Evolutionary conservation across 2,888 invertebrate genomes (phyloP).

Genomic region (Leistus spinibarbis): DNA sequence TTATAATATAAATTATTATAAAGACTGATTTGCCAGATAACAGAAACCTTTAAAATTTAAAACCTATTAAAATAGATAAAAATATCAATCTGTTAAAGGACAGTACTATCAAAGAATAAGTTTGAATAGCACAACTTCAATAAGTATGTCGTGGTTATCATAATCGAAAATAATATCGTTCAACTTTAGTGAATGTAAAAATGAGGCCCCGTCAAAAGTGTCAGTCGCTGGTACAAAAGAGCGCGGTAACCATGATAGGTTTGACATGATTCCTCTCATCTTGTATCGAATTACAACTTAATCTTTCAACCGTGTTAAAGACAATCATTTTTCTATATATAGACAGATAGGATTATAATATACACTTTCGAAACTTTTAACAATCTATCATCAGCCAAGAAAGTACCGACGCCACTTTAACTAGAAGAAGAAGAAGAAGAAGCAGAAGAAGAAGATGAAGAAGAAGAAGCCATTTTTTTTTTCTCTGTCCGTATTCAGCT

Average conservation of each 20-base stretch:
- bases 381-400: slow-evolving; percentile 28
- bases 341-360: slow-evolving; percentile 39
- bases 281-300: slow-evolving; percentile 33
- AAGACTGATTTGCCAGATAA: too few relatives aligned
- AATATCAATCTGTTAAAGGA: too few relatives aligned
- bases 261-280: slow-evolving; percentile 19
- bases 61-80: too few relatives aligned
- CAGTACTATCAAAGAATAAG: too few relatives aligned
- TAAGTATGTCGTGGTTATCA: too few relatives aligned
- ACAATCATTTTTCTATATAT: slow-evolving; percentile 37
- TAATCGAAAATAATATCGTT: too few relatives aligned
- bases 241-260: not conserved
- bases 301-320: slow-evolving; percentile 27
- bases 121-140: too few relatives aligned
- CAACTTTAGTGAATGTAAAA: too few relatives aligned
- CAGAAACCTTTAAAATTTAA: too few relatives aligned
- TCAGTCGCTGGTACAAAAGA: too few relatives aligned
- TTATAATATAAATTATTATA: too few relatives aligned
- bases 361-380: slow-evolving; percentile 28
- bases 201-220: too few relatives aligned
- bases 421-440: not conserved
- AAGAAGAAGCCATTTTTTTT: not conserved
- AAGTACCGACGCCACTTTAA: not conserved
- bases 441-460: not conserved
- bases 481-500: not conserved